Evolutionary conservation across 2,113 vertebrate genomes (phyloP), one percentile per base, ranked within the genome.

Genomic region (Coreoperca whiteheadi): DNA sequence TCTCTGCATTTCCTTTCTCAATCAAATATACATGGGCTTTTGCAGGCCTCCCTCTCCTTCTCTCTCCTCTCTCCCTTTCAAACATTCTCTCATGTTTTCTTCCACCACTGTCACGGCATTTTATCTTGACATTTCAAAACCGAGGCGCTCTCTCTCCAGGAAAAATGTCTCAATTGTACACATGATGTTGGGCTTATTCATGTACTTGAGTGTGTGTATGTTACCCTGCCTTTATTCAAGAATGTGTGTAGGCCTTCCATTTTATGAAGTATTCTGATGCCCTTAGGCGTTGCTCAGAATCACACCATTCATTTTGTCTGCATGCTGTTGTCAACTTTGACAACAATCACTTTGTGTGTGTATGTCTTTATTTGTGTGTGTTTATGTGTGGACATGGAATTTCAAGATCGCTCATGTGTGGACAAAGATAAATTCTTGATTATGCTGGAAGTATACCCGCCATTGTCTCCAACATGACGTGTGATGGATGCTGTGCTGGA

Each of bases 111-210:
- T 91, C 89, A 74, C 73, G 39, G 74, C 85, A 82, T 90, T 92
- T 91, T 83, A 87, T 90, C 90, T 91, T 91, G 88, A 92, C 89
- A 91, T 93, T 93, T 93, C 74, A 83, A 90, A 93, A 87, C 66
- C 18, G n/a, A 56, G 66, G 69, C 56, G 0, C 78, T 80, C 51
- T 78, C 75, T 90, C 74, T 83, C 74, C 60, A 59, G 46, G 51
- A 87, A 86, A 91, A 90, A 93, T 82, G 85, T 90, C 90, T 92
- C 91, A 90, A 89, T 92, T 92, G 88, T 91, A 72, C 37, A 61
- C 87, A 85, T 61, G 41, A 78, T 76, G 84, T 89, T 81, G 53
- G 75, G 77, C 72, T 76, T 74, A 81, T 89, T 77, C 79, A 48
- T 83, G 46, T 71, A 34, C 61, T 39, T 39, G 20, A 12, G 54